These are phyloP conservation scores for Nasonia oneida DNA, from an alignment of 2,888 invertebrate species.

Conservation along the genomic window DNA sequence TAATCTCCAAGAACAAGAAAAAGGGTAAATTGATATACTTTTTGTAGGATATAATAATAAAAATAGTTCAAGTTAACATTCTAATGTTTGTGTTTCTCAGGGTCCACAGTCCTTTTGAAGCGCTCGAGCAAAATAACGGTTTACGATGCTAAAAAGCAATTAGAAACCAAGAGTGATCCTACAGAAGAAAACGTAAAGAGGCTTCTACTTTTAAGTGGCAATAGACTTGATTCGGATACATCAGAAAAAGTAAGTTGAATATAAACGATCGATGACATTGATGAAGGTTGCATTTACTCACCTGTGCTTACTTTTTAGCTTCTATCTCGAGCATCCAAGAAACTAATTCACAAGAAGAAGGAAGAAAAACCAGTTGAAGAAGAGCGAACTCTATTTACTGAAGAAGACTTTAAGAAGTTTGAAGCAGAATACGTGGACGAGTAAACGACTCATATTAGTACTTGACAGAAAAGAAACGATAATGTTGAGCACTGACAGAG, in stretches of 20 bases:
- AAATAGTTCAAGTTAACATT: background rate
- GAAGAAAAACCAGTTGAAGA: slow-evolving; percentile 78
- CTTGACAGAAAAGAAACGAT: slow-evolving; percentile 20
- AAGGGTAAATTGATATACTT: slow-evolving; percentile 67
- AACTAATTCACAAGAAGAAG: slow-evolving; percentile 78
- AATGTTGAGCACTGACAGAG: slow-evolving; percentile 80
- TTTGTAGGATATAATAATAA: slow-evolving; percentile 11
- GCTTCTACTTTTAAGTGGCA: slow-evolving; percentile 80
- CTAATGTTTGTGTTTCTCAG: slow-evolving; percentile 32
- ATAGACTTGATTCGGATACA: slow-evolving; percentile 75
- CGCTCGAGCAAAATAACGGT: slow-evolving; percentile 70
- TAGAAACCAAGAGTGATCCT: slow-evolving; percentile 70
- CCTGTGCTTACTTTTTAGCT: slow-evolving; percentile 78
- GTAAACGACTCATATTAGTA: slow-evolving; percentile 12
- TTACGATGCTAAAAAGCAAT: slow-evolving; percentile 70
- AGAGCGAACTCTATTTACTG: slow-evolving; percentile 85
- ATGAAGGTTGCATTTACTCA: background rate
- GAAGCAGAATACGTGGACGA: slow-evolving; percentile 81
- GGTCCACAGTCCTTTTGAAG: slow-evolving; percentile 57
- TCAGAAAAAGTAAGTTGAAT: slow-evolving; percentile 80
- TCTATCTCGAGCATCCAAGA: slow-evolving; percentile 81
- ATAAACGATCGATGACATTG: too few species aligned
- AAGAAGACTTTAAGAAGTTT: slow-evolving; percentile 85
- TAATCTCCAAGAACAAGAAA: slow-evolving; percentile 70
- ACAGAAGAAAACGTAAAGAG: slow-evolving; percentile 80